phyloP scores from a whole-genome alignment of 1,140 invertebrate genomes.

The Colletes latitarsis region DNA sequence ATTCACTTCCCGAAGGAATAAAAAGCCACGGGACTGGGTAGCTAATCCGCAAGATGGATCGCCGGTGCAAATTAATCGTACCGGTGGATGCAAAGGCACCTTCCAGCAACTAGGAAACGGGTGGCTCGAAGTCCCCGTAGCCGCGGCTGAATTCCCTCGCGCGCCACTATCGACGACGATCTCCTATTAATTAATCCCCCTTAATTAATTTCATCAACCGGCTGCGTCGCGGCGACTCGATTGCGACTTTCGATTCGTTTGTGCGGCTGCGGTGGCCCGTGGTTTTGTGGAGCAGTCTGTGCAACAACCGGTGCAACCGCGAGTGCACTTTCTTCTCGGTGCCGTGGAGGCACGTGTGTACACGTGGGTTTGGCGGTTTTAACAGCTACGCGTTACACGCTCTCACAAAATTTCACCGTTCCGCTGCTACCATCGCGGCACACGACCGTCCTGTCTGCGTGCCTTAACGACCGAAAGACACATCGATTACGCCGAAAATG shows the following conservation, averaged over 20 bases:
- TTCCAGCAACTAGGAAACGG: not conserved
- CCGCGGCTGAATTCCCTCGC: not conserved
- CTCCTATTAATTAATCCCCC: slow-evolving; percentile 33
- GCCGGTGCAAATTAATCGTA: not conserved
- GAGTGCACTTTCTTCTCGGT: slow-evolving; percentile 63
- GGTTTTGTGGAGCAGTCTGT: slow-evolving; percentile 67
- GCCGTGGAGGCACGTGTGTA: slow-evolving; percentile 46
- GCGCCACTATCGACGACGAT: slow-evolving; percentile 3
- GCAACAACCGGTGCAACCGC: slow-evolving; percentile 65
- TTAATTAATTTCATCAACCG: slow-evolving; percentile 45
- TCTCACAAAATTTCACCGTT: slow-evolving; percentile 66
- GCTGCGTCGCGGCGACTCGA: not conserved
- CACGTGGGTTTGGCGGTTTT: slow-evolving; percentile 58
- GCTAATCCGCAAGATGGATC: slow-evolving; percentile 9
- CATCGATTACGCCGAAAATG: slow-evolving; percentile 54
- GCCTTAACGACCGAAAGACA: slow-evolving; percentile 38
- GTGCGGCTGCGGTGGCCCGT: slow-evolving; percentile 51
- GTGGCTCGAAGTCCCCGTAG: not conserved
- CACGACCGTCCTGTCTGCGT: slow-evolving; percentile 1
- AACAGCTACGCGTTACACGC: slow-evolving; percentile 57
- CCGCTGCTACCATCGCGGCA: slow-evolving; percentile 4
- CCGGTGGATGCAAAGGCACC: not conserved
- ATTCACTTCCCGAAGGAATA: not conserved
- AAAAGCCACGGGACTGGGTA: not conserved
- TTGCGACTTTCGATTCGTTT: slow-evolving; percentile 64